These are phyloP conservation scores for Irena cyanogastra DNA, from an alignment of 2,113 vertebrate genomes.

Conservation along the genomic window DNA sequence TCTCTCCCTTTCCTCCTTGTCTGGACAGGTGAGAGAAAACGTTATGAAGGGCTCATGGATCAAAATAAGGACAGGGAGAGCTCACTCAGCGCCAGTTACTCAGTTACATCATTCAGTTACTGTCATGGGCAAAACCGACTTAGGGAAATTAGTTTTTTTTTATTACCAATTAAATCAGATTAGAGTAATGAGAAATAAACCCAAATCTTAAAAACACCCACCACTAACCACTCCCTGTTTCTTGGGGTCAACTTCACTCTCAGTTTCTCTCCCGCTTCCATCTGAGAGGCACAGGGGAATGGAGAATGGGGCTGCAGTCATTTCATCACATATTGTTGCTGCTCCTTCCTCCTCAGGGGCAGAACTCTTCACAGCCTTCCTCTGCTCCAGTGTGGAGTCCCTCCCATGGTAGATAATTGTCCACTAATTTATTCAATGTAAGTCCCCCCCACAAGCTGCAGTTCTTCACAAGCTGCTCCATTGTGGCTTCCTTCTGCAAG, in stretches of 20 bases:
- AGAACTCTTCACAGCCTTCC: background rate
- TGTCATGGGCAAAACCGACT: background rate
- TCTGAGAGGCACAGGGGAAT: background rate
- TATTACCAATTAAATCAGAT: background rate
- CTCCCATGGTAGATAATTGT: fast-evolving
- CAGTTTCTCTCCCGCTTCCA: background rate
- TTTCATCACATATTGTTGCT: background rate
- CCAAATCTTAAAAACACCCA: background rate
- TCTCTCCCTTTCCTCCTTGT: background rate
- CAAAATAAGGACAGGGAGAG: background rate
- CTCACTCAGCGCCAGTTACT: background rate
- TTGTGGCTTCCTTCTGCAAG: fast-evolving
- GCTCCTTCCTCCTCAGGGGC: background rate
- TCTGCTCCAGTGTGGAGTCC: fast-evolving
- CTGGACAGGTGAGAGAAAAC: background rate
- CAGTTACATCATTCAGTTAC: background rate
- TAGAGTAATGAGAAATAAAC: background rate
- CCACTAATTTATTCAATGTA: background rate
- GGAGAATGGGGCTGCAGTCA: background rate
- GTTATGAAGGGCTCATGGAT: background rate
- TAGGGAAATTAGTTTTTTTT: background rate
- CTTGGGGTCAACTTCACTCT: background rate
- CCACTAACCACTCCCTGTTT: background rate
- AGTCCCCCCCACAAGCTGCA: background rate
- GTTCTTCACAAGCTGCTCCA: background rate